phyloP scores from a whole-genome alignment of 2,888 invertebrate genomes.

The Pristionchus maxplancki region DNA sequence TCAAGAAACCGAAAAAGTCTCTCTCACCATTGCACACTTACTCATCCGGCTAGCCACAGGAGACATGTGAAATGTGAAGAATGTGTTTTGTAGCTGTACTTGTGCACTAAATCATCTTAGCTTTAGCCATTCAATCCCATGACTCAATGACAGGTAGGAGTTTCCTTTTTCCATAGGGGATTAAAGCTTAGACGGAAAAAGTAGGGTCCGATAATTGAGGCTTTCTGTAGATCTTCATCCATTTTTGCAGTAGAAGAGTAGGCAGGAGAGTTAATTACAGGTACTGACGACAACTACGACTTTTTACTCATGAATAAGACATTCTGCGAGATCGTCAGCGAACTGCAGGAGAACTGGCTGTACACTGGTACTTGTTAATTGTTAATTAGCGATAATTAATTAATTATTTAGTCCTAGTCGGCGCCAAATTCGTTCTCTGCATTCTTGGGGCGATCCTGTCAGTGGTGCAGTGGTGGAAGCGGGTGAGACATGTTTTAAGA shows the following conservation, averaged over 20 bases:
- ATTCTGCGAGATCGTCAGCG: not conserved
- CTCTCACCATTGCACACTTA: too few relatives aligned
- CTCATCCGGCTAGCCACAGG: not conserved
- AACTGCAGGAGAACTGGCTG: not conserved
- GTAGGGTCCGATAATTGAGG: not conserved
- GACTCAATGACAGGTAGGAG: too few relatives aligned
- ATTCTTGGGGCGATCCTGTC: not conserved
- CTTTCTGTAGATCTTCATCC: too few relatives aligned
- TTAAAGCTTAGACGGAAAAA: too few relatives aligned
- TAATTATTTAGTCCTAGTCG: not conserved
- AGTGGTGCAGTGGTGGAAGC: not conserved
- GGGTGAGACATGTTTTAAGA: not conserved
- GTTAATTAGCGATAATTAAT: not conserved
- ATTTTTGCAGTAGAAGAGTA: not conserved
- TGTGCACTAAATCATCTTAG: too few relatives aligned
- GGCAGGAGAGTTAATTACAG: not conserved
- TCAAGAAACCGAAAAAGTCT: too few relatives aligned
- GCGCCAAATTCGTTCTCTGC: not conserved
- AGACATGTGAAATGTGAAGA: not conserved
- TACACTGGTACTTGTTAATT: not conserved
- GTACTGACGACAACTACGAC: not conserved
- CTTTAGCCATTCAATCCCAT: too few relatives aligned
- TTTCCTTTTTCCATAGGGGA: too few relatives aligned
- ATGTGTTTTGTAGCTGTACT: not conserved
- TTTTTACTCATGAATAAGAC: not conserved